Percentiles rank a stretch among this genome's conserved stretches.
Conservation (phyloP, 2,797 vertebrate species). For the Sebastes hubbsi region DNA sequence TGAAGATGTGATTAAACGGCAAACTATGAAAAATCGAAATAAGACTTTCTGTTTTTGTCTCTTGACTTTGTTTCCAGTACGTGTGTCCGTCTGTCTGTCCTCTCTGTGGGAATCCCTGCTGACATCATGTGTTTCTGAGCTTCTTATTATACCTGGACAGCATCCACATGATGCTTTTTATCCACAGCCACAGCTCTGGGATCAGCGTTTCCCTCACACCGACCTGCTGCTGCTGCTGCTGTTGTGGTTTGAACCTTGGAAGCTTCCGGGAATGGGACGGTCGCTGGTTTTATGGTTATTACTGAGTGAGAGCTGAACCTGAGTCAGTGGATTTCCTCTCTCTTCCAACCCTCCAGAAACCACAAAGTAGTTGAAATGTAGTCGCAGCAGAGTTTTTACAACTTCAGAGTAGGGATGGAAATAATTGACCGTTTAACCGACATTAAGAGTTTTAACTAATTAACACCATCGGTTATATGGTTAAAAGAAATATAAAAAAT, state of each 20-base stretch:
- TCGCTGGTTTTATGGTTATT: conserved; percentile 42
- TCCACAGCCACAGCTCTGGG: background rate
- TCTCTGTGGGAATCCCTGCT: conserved; percentile 39
- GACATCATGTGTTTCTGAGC: conserved; percentile 25
- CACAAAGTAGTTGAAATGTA: background rate
- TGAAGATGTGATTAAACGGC: too few relatives aligned
- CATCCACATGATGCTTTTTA: conserved; percentile 5
- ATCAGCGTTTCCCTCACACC: background rate
- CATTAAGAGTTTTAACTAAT: too few relatives aligned
- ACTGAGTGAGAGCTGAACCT: background rate
- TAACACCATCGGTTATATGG: too few relatives aligned
- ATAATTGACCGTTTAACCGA: too few relatives aligned
- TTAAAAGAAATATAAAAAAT: too few relatives aligned
- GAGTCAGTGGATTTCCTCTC: conserved; percentile 32
- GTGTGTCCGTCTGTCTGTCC: background rate
- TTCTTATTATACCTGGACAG: conserved; percentile 3
- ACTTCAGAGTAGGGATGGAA: background rate
- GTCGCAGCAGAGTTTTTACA: background rate
- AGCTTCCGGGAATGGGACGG: conserved; percentile 18
- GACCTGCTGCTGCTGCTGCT: background rate
- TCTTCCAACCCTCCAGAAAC: too few relatives aligned
- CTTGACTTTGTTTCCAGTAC: background rate
- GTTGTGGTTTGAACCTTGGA: background rate
- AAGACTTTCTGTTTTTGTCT: background rate
- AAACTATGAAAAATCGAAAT: background rate